Conservation (phyloP, 1,140 invertebrate genomes). For the Zaprionus davidi region DNA sequence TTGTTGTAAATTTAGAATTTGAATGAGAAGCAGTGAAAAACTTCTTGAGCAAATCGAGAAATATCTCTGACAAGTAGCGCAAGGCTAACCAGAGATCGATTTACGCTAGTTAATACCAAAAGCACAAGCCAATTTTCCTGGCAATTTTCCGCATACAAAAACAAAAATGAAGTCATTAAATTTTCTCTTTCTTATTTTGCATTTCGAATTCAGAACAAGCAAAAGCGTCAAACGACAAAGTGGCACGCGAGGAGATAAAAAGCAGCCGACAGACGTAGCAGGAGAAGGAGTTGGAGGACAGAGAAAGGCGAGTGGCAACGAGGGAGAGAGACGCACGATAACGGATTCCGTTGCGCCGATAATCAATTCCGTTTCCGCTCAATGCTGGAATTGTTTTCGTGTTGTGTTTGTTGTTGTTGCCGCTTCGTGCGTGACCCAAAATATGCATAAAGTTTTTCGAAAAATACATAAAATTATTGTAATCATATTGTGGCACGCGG, state of each 20-base stretch:
- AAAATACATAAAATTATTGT: conserved; percentile 71
- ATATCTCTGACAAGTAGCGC: background rate
- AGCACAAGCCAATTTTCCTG: background rate
- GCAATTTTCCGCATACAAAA: background rate
- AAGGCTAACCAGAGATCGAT: background rate
- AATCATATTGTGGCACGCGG: conserved; percentile 56
- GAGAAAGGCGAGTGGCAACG: background rate
- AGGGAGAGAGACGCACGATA: conserved; percentile 19
- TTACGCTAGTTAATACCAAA: background rate
- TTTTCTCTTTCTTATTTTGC: conserved; percentile 40
- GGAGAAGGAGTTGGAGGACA: background rate
- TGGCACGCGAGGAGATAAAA: conserved; percentile 71
- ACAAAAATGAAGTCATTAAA: conserved; percentile 70
- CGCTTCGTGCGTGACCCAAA: conserved; percentile 69
- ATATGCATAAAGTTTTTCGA: conserved; percentile 51
- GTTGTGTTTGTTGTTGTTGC: conserved; percentile 7
- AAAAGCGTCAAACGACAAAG: conserved; percentile 59
- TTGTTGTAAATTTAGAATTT: conserved; percentile 17
- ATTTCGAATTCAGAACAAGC: conserved; percentile 55
- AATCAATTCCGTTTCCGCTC: conserved; percentile 79
- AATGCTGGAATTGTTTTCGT: conserved; percentile 40
- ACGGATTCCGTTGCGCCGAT: conserved; percentile 60
- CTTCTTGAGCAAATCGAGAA: background rate
- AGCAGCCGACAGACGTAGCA: conserved; percentile 18
- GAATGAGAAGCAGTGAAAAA: background rate